A percentile compares a stretch with the other conserved stretches of the same genome.
phyloP scores from a whole-genome alignment of 2,797 vertebrate species.

The Morelia viridis region DNA sequence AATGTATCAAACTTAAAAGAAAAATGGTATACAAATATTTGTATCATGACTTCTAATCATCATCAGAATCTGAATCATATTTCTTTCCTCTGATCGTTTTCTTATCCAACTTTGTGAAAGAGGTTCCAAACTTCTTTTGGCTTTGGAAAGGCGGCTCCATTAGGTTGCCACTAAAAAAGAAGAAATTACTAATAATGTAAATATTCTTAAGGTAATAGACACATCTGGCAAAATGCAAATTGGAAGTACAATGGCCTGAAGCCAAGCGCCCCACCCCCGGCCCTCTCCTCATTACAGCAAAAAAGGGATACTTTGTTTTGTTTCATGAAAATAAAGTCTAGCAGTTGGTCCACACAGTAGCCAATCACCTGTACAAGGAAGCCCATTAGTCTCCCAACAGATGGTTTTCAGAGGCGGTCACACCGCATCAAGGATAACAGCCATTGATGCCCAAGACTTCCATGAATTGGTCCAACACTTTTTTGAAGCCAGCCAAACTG shows the following conservation, averaged over 20 bases:
- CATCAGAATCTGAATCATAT: conserved; percentile 91
- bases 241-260: neutral
- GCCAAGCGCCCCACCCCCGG: neutral
- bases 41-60: conserved; percentile 77
- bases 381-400: no score
- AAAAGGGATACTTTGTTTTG: neutral
- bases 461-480: no score
- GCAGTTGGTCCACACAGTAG: no score
- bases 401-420: no score
- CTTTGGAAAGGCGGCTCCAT: conserved; percentile 87
- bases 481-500: no score
- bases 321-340: neutral
- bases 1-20: conserved; percentile 71
- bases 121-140: conserved; percentile 82
- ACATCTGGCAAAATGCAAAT: neutral
- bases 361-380: no score
- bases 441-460: no score
- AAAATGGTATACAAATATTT: conserved; percentile 68
- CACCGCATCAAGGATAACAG: no score
- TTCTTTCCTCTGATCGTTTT: conserved; percentile 90
- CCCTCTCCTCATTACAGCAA: neutral
- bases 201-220: neutral
- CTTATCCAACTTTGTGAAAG: conserved; percentile 94
- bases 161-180: conserved; percentile 84
- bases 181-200: conserved; percentile 14